A percentile compares a stretch with the other conserved stretches of the same genome.
Conservation (phyloP, 2,113 vertebrate species). For the Apodemus speciosus region DNA sequence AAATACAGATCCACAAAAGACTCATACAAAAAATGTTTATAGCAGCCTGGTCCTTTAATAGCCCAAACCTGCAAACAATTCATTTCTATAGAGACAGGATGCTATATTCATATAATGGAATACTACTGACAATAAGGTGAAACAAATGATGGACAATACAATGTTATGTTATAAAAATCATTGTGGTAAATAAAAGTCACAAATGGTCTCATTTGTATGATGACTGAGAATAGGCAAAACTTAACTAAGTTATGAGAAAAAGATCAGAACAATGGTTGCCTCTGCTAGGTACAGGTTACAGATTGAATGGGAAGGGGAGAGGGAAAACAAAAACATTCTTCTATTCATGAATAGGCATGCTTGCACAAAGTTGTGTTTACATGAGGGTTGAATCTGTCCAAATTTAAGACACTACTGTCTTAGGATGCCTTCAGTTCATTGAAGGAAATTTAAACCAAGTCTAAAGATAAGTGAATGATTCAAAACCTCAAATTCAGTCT, state of each 20-base stretch:
- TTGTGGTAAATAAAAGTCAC: background rate
- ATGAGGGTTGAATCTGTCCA: background rate
- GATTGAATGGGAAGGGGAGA: background rate
- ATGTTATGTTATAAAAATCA: background rate
- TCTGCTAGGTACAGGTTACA: background rate
- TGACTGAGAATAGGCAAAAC: background rate
- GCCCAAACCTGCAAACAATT: background rate
- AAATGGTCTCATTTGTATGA: background rate
- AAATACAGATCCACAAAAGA: background rate
- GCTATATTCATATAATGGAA: background rate
- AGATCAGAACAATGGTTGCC: background rate
- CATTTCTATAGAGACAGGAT: background rate
- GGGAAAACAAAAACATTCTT: background rate
- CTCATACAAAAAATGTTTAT: background rate
- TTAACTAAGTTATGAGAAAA: background rate
- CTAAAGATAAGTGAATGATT: conserved; percentile 37
- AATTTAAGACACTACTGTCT: background rate
- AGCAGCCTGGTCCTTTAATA: background rate
- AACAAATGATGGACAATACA: background rate
- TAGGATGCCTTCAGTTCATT: background rate
- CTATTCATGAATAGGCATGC: background rate
- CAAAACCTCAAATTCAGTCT: background rate
- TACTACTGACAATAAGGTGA: background rate
- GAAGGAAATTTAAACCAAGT: background rate
- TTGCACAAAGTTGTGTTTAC: background rate